phyloP scores from a whole-genome alignment of 2,797 vertebrate species.

The Emys orbicularis region DNA sequence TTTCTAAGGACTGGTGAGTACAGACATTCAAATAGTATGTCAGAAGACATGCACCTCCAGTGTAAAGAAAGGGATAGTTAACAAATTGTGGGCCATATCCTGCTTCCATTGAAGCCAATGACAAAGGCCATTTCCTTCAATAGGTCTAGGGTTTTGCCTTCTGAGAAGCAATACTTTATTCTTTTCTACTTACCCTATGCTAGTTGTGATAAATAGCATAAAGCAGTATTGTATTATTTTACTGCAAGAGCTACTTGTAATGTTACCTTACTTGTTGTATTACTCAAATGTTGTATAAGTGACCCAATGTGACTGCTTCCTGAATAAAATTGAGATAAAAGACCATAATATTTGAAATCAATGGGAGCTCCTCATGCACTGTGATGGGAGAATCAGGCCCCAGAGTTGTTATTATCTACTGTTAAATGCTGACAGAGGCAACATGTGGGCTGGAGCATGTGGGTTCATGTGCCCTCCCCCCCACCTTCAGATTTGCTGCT shows the following conservation, averaged over 20 bases:
- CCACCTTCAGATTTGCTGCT: too few relatives aligned
- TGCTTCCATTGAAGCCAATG: background rate
- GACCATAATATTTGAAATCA: constrained; percentile 52
- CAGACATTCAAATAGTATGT: background rate
- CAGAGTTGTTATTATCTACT: constrained; percentile 61
- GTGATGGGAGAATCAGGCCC: constrained; percentile 30
- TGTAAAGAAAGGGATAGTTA: background rate
- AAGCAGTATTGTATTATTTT: background rate
- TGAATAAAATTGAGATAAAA: constrained; percentile 42
- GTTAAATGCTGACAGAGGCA: constrained; percentile 57
- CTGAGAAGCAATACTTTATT: background rate
- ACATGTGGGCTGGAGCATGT: too few relatives aligned
- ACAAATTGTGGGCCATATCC: background rate
- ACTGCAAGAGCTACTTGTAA: background rate
- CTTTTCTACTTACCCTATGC: background rate
- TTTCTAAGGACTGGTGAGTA: background rate
- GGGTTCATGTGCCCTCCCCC: too few relatives aligned
- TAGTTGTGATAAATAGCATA: background rate
- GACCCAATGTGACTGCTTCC: constrained; percentile 4
- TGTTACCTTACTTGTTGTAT: background rate
- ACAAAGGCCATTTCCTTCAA: background rate
- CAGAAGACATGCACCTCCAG: background rate
- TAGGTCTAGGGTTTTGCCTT: background rate
- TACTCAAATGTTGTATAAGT: background rate
- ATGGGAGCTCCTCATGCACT: constrained; percentile 38